Percentiles rank a stretch among this genome's conserved stretches.
Evolutionary conservation across 2,888 invertebrate species (phyloP).

Genomic region (Sussaba pulchella): DNA sequence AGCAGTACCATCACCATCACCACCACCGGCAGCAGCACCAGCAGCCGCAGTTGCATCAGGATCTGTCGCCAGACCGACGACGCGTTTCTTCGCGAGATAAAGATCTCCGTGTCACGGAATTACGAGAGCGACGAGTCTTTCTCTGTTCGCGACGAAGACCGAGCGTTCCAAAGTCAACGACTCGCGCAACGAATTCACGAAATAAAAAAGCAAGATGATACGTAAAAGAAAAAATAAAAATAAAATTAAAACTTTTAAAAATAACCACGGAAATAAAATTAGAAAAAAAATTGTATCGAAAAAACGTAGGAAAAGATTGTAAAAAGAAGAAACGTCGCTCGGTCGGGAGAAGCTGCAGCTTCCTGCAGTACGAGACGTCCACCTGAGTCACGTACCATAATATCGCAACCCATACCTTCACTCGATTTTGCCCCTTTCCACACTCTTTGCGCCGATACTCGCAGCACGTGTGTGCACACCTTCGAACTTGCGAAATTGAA

Average conservation of each 20-base stretch:
- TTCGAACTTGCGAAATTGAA: background rate
- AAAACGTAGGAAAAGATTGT: conserved; percentile 21
- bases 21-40: conserved; percentile 37
- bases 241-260: background rate
- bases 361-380: conserved; percentile 44
- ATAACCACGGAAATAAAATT: no score
- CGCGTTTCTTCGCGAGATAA: conserved; percentile 63
- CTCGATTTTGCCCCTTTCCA: conserved; percentile 6
- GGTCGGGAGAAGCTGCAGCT: conserved; percentile 38
- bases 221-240: background rate
- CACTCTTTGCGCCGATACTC: background rate
- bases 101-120: conserved; percentile 66
- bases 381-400: conserved; percentile 39
- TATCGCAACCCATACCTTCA: conserved; percentile 5
- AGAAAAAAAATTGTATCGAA: conserved; percentile 9
- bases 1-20: conserved; percentile 37
- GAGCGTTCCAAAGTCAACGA: conserved; percentile 9
- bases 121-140: conserved; percentile 63
- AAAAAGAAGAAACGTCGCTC: conserved; percentile 34
- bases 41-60: conserved; percentile 42
- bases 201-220: conserved; percentile 30
- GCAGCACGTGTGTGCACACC: background rate
- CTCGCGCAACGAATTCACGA: conserved; percentile 14
- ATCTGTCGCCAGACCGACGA: conserved; percentile 54
- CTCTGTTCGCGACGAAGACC: conserved; percentile 37